A percentile compares a stretch with the other conserved stretches of the same genome.
phyloP scores from a whole-genome alignment of 2,113 vertebrate species.

The Aptenodytes patagonicus region DNA sequence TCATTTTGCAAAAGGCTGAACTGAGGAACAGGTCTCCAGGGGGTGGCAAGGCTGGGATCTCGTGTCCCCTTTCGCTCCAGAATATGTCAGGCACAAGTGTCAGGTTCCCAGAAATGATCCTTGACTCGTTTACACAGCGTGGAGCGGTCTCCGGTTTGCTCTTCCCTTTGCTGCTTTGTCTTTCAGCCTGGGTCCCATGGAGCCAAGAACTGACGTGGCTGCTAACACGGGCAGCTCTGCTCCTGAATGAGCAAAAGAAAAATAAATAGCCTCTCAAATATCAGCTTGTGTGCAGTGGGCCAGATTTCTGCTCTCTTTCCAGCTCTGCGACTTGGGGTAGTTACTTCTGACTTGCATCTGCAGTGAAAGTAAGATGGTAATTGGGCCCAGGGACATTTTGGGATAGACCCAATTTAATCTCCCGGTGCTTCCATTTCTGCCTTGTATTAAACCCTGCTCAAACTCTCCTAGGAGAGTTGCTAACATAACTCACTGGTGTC shows the following conservation, averaged over 20 bases:
- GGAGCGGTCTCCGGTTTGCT: background rate
- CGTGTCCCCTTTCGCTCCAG: background rate
- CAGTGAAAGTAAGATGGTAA: background rate
- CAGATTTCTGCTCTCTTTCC: background rate
- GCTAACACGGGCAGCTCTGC: background rate
- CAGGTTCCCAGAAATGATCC: background rate
- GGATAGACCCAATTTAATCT: background rate
- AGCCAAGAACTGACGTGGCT: background rate
- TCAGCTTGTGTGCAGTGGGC: background rate
- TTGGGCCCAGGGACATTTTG: background rate
- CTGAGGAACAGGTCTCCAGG: background rate
- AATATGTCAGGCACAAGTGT: background rate
- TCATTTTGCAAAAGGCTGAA: background rate
- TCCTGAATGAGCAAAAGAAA: conserved; percentile 38
- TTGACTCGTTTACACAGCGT: background rate
- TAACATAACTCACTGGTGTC: background rate
- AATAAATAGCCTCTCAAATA: conserved; percentile 51
- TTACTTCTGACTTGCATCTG: background rate
- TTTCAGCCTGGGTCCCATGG: background rate
- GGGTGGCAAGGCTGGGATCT: background rate
- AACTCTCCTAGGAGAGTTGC: conserved; percentile 15
- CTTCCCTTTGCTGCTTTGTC: background rate
- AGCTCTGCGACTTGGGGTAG: background rate
- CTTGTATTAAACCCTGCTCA: conserved; percentile 5
- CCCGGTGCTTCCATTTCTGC: background rate